phyloP scores from a whole-genome alignment of 2,888 invertebrate genomes.

The Pelosia muscerda region DNA sequence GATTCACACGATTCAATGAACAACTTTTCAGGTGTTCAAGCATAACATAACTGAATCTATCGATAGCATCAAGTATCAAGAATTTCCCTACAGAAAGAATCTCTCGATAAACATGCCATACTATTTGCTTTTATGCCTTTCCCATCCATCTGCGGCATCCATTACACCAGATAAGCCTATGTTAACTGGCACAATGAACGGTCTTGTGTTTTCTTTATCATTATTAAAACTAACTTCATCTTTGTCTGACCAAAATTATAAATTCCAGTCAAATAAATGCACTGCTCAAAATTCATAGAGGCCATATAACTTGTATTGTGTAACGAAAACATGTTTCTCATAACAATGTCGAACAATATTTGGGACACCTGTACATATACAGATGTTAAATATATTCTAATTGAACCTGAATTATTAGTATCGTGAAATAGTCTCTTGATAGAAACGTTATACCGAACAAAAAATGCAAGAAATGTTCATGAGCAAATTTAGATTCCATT shows the following conservation, averaged over 20 bases:
- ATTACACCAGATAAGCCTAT: not conserved
- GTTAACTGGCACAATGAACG: not conserved
- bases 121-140: no score
- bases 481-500: no score
- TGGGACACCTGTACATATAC: conserved; percentile 41
- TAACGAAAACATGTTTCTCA: conserved; percentile 34
- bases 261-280: conserved; percentile 6
- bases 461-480: not conserved
- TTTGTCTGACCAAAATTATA: not conserved
- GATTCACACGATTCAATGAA: no score
- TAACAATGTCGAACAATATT: conserved; percentile 31
- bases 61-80: no score
- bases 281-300: conserved; percentile 17
- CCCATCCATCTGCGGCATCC: not conserved
- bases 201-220: not conserved
- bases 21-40: no score
- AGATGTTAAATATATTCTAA: conserved; percentile 42
- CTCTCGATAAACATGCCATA: no score
- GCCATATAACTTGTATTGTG: conserved; percentile 22
- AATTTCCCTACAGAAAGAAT: no score
- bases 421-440: conserved; percentile 19
- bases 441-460: not conserved
- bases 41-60: no score
- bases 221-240: not conserved
- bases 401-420: conserved; percentile 29